Evolutionary conservation across 1,140 invertebrate species (phyloP).

Genomic region (Drosophila tropicalis): DNA sequence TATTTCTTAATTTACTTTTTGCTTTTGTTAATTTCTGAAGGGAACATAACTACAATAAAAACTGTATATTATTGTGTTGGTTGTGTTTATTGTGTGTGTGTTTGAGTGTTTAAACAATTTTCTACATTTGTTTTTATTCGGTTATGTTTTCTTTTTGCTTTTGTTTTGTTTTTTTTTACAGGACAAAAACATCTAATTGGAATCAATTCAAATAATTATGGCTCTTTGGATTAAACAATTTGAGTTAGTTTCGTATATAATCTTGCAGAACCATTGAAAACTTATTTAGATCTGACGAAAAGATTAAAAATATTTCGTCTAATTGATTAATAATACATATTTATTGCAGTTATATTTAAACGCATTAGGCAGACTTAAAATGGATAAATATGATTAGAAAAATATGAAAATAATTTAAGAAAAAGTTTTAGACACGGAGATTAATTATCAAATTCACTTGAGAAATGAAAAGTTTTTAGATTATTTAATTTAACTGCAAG

Average conservation of each 20-base stretch:
- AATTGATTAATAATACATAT: too few species aligned
- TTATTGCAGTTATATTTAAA: too few species aligned
- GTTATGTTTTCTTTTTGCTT: conserved; percentile 58
- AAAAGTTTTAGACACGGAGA: too few species aligned
- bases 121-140: conserved; percentile 60
- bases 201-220: conserved; percentile 71
- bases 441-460: not conserved
- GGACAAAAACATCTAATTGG: conserved; percentile 82
- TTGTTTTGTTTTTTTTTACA: conserved; percentile 43
- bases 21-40: conserved; percentile 34
- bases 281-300: too few species aligned
- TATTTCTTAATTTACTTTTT: conserved; percentile 59
- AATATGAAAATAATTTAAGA: too few species aligned
- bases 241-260: conserved; percentile 10
- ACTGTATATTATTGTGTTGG: conserved; percentile 45
- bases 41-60: conserved; percentile 71
- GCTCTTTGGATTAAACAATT: conserved; percentile 35
- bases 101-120: conserved; percentile 54
- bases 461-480: conserved; percentile 24
- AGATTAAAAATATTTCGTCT: too few species aligned
- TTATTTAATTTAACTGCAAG: conserved; percentile 18
- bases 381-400: too few species aligned
- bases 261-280: conserved; percentile 8
- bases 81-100: conserved; percentile 38
- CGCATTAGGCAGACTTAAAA: too few species aligned